Percentiles rank a stretch among this genome's conserved stretches.
These are phyloP conservation scores for Heliconius ismenius DNA, from an alignment of 2,888 invertebrate genomes.

Conservation along the genomic window DNA sequence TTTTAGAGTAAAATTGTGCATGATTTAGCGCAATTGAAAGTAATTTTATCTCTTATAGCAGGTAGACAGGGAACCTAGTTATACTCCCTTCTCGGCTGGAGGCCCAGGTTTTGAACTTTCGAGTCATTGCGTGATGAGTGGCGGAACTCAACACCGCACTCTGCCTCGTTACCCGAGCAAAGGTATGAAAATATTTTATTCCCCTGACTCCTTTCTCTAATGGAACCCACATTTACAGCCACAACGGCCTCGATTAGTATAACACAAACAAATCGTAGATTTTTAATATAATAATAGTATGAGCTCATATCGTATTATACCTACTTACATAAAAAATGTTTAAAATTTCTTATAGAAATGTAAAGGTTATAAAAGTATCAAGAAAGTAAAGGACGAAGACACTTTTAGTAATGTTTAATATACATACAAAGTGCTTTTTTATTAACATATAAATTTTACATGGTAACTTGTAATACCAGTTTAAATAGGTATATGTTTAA, in stretches of 20 bases:
- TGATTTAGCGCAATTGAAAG: too few relatives aligned
- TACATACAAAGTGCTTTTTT: neutral
- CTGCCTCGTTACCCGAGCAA: too few relatives aligned
- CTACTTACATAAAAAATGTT: too few relatives aligned
- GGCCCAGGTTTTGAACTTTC: neutral
- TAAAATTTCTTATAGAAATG: neutral
- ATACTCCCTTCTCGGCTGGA: neutral
- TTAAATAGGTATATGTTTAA: neutral
- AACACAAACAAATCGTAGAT: too few relatives aligned
- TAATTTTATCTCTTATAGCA: too few relatives aligned
- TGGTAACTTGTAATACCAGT: conserved; percentile 11
- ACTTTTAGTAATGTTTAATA: conserved; percentile 9
- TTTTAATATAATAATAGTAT: too few relatives aligned
- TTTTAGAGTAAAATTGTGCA: neutral
- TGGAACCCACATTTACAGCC: neutral
- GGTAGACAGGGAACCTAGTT: neutral
- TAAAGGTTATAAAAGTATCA: neutral
- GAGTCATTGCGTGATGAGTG: neutral
- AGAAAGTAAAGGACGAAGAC: conserved; percentile 13
- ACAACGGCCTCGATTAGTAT: neutral
- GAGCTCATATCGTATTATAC: too few relatives aligned
- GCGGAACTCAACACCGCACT: neutral
- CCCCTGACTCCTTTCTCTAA: too few relatives aligned
- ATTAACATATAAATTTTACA: conserved; percentile 3
- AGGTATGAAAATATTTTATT: too few relatives aligned